Evolutionary conservation across 2,888 invertebrate genomes (phyloP).

Genomic region (Ophonus ardosiacus): DNA sequence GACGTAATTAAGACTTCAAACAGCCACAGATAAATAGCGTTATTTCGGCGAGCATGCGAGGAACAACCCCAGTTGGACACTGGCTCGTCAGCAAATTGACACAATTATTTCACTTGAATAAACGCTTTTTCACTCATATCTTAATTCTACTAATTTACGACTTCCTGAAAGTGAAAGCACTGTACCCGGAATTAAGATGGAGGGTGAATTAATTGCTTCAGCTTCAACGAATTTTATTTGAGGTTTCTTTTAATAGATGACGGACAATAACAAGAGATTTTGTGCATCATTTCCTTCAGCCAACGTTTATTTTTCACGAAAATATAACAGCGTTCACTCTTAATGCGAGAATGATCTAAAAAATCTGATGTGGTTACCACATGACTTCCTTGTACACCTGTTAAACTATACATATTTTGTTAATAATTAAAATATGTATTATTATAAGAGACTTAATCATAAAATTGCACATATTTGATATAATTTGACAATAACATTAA

Average conservation of each 20-base stretch:
- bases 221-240: background rate
- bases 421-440: too few species aligned
- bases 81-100: slow-evolving; percentile 36
- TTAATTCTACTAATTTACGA: slow-evolving; percentile 53
- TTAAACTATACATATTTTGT: too few species aligned
- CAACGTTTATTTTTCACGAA: background rate
- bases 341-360: too few species aligned
- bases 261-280: background rate
- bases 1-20: slow-evolving; percentile 59
- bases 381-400: too few species aligned
- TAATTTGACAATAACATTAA: too few species aligned
- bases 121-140: slow-evolving; percentile 44
- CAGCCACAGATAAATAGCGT: slow-evolving; percentile 60
- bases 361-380: too few species aligned
- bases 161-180: slow-evolving; percentile 11
- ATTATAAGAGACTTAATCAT: too few species aligned
- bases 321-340: background rate
- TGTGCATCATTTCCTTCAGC: background rate
- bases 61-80: slow-evolving; percentile 16
- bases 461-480: too few species aligned
- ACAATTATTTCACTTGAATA: slow-evolving; percentile 59
- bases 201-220: slow-evolving; percentile 1
- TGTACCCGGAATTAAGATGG: slow-evolving; percentile 33
- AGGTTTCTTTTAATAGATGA: background rate
- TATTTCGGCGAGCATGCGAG: slow-evolving; percentile 24